A percentile compares a stretch with the other conserved stretches of the same genome.
phyloP scores from a whole-genome alignment of 2,113 vertebrate genomes.

The Chlamydotis undulata region DNA sequence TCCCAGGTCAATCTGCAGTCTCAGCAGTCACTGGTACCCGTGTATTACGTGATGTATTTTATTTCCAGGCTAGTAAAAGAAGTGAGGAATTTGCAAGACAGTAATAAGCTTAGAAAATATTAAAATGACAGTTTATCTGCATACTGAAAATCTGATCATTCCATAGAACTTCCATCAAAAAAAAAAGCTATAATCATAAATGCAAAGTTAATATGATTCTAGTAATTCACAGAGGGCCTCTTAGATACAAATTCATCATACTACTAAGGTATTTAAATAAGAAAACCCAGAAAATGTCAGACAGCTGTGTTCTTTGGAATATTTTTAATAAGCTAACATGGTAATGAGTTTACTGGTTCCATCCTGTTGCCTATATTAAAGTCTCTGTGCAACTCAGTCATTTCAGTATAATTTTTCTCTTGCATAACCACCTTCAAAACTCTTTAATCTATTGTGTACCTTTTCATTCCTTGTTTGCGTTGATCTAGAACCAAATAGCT shows the following conservation, averaged over 20 bases:
- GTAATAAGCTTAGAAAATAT: neutral
- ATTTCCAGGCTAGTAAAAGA: neutral
- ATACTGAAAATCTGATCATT: neutral
- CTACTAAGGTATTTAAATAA: neutral
- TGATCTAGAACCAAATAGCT: neutral
- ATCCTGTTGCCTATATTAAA: neutral
- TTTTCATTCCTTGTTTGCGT: neutral
- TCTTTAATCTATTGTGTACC: neutral
- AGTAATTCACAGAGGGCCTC: neutral
- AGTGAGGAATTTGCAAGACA: neutral
- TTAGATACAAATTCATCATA: neutral
- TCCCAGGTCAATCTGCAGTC: neutral
- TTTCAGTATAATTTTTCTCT: neutral
- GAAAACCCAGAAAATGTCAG: neutral
- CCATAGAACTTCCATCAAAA: neutral
- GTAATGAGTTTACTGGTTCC: neutral
- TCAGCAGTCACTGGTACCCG: neutral
- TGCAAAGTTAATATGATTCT: neutral
- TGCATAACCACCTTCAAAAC: neutral
- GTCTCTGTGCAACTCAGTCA: neutral
- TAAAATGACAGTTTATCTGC: neutral
- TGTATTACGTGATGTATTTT: neutral
- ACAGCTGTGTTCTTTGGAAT: neutral
- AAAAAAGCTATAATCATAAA: slow-evolving; percentile 21
- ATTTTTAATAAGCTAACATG: neutral